Base-by-base conservation (phyloP, 2,888 invertebrate genomes). In the Drosophila pseudotalamancana region DNA sequence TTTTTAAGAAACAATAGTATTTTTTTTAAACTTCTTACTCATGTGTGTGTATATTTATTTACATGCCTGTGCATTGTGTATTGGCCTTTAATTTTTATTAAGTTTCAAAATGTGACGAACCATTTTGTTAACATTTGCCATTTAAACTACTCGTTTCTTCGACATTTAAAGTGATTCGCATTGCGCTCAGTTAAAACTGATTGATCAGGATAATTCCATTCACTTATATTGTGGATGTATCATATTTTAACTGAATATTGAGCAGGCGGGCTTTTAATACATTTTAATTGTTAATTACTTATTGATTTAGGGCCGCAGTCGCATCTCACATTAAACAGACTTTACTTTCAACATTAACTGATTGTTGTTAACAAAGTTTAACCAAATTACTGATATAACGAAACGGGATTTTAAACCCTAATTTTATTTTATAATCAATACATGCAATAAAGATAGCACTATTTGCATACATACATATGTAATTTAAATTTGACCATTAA, bases 381-480 rank as follows among this genome's bases (percentile, higher is more conserved):
- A 70, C 60, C 54, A 48, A 74, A 53, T 74, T 55, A 75, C 37
- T 34, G 51, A 76, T 39, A 51, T 60, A 46, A 72, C 23, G 34
- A 54, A 55, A 48, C 53, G 65, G 65, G 48, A 29, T 45, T 31
- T 49, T 56, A 37, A 50, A 46, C 40, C 57, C 63, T 19, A 42
- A 48, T 71, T 72, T 63, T 65, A 79, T 66, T 80, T 87, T 65
- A 72, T 84, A 87, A 80, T 84, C 73, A 69, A 63, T 87, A 84
- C 56, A 72, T 80, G 87, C 81, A 79, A 79, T 79, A 79, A 87
- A 80, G 64, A 54, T 86, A 78, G 86, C 71, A 61, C 73, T 78
- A 78, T 77, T 76, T 83, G 84, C 70, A 77, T 66, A 87, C 70
- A 77, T 66, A 82, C 67, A 86, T 72, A 68, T 72, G 60, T 86